These are phyloP conservation scores for Nicator chloris DNA, from an alignment of 2,113 vertebrate genomes.

Conservation along the genomic window DNA sequence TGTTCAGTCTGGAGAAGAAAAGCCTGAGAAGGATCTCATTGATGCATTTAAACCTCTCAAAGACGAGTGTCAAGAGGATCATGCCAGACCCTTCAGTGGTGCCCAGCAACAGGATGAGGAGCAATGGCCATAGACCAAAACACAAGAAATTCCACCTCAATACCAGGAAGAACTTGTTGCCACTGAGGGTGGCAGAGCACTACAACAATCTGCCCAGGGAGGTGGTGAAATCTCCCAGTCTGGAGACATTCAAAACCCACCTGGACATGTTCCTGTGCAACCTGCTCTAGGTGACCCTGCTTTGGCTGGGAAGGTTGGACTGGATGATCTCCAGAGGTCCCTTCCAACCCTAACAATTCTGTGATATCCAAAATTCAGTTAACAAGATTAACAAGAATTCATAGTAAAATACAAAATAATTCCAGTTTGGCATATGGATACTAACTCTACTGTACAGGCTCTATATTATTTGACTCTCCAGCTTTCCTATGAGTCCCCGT, in stretches of 20 bases:
- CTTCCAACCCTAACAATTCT: neutral
- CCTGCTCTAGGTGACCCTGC: neutral
- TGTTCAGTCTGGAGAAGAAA: neutral
- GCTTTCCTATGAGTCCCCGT: neutral
- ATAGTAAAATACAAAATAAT: neutral
- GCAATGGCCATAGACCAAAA: neutral
- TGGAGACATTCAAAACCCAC: neutral
- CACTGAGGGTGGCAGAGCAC: neutral
- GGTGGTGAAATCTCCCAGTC: neutral
- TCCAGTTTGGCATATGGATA: neutral
- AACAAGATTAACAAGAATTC: neutral
- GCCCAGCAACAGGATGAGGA: neutral
- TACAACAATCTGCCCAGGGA: neutral
- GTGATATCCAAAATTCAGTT: neutral
- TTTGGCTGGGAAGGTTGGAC: neutral
- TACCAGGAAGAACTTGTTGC: neutral
- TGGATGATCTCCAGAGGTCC: neutral
- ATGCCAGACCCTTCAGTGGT: neutral
- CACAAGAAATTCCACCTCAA: neutral
- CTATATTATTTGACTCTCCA: neutral
- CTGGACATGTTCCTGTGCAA: neutral
- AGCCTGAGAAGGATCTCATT: neutral
- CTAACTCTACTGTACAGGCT: neutral
- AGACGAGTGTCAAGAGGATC: neutral
- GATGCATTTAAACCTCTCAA: neutral